Base-by-base conservation (phyloP, 2,113 vertebrate genomes). In the Anas platyrhynchos region DNA sequence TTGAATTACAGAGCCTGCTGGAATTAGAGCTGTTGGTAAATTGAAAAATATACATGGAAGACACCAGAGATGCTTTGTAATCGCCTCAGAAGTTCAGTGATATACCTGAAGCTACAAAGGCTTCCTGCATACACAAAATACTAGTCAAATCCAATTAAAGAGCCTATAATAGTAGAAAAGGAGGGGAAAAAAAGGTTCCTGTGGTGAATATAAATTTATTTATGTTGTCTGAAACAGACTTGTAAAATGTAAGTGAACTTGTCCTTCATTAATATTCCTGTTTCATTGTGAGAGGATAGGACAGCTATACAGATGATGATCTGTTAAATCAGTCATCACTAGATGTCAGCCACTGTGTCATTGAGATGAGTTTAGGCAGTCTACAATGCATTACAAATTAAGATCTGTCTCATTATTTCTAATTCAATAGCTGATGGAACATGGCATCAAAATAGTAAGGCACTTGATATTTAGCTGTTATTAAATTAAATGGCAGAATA, bases 381-480 rank as follows among this genome's bases (percentile, higher is more conserved):
- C 90, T 61, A 72, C 74, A 58, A 41, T 93, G 81, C 92, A 87
- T 92, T 84, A 87, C 93, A 66, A 44, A 73, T 91, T 91, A 68
- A 92, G 93, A 68, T 48, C 34, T 66, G 61, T 67, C 62, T 72
- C 58, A 44, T 94, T 93, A 89, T 91, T 95, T 92, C 74, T 89
- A 86, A 93, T 89, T 92, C 86, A 79, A 27, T 10, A 66, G 77
- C 62, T 86, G 89, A 89, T 89, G 62, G 84, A 91, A 75, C 38
- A 73, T 59, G 32, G 77, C 80, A 84, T 89, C 86, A 92, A 91
- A 94, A 96, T 65, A 91, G 86, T 72, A 92, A 91, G 50, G 69
- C 76, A 69, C 91, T 95, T 95, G 95, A 87, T 95, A 96, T 96
- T 94, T 95, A 87, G 74, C 62, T 66, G 38, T 84, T 91, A 94